Evolutionary conservation across 92 coral and sea anemone genomes (phyloP).

Genomic region (Epizoanthus ramosus): DNA sequence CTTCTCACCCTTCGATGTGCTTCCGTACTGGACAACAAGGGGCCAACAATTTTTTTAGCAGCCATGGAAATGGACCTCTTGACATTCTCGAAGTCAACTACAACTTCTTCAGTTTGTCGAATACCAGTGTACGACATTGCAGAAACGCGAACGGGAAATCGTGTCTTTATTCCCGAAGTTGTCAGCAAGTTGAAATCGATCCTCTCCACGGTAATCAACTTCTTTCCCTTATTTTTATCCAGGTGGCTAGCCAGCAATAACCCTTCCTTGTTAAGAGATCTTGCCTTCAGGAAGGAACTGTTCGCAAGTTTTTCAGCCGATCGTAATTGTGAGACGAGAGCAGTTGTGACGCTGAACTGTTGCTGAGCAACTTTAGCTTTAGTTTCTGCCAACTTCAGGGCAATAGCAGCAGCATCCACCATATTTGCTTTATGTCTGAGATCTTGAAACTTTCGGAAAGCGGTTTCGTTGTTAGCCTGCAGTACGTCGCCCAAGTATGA

Average conservation of each 20-base stretch:
- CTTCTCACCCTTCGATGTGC: background rate
- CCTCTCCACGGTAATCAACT: slow-evolving; percentile 43
- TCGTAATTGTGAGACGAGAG: background rate
- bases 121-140: slow-evolving; percentile 39
- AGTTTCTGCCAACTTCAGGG: background rate
- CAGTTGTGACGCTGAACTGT: background rate
- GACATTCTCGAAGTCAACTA: slow-evolving; percentile 52
- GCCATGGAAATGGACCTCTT: slow-evolving; percentile 57
- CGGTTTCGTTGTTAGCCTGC: background rate
- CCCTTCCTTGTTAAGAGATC: background rate
- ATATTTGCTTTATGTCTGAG: background rate
- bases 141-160: slow-evolving; percentile 50
- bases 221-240: background rate
- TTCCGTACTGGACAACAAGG: slow-evolving; percentile 28
- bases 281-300: background rate
- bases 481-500: background rate
- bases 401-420: background rate
- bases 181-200: slow-evolving; percentile 43
- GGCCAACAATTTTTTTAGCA: slow-evolving; percentile 42
- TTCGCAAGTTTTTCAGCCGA: background rate
- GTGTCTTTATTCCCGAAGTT: slow-evolving; percentile 43
- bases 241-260: slow-evolving; percentile 12
- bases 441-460: background rate
- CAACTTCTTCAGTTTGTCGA: slow-evolving; percentile 38
- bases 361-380: background rate